Percentiles rank a stretch among this genome's conserved stretches.
phyloP scores from a whole-genome alignment of 2,797 vertebrate species.

The Simalia tracyae region DNA sequence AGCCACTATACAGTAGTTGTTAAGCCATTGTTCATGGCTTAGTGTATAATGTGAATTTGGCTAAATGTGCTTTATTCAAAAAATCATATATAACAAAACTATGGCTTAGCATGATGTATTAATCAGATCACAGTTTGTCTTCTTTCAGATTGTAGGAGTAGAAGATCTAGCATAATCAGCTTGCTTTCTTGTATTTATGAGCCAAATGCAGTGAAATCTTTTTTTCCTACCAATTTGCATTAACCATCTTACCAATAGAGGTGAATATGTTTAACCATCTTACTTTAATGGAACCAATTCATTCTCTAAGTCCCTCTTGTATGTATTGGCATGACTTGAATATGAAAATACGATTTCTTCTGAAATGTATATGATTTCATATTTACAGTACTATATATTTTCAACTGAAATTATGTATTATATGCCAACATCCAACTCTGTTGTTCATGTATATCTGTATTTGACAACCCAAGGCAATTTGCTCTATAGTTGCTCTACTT shows the following conservation, averaged over 20 bases:
- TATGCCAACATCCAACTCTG: background rate
- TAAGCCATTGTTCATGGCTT: background rate
- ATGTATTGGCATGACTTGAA: background rate
- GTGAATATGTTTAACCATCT: background rate
- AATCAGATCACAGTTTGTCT: background rate
- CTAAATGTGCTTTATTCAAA: background rate
- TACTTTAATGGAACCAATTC: background rate
- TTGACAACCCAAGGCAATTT: slow-evolving; percentile 28
- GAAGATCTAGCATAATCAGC: background rate
- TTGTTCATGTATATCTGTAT: slow-evolving; percentile 42
- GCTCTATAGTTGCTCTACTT: slow-evolving; percentile 14
- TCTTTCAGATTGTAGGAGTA: slow-evolving; percentile 13
- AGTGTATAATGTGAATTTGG: background rate
- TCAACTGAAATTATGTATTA: slow-evolving; percentile 2
- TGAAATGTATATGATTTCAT: slow-evolving; percentile 30
- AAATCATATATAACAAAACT: background rate
- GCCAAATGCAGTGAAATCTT: background rate
- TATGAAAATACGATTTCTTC: slow-evolving; percentile 26
- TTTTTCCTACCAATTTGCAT: slow-evolving; percentile 5
- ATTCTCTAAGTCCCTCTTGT: background rate
- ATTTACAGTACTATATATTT: slow-evolving; percentile 20
- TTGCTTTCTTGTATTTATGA: slow-evolving; percentile 18
- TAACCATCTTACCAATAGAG: background rate
- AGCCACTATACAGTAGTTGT: background rate
- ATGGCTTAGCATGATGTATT: background rate